Evolutionary conservation across 2,888 invertebrate species (phyloP).

Genomic region (Eurytoma adleriae): DNA sequence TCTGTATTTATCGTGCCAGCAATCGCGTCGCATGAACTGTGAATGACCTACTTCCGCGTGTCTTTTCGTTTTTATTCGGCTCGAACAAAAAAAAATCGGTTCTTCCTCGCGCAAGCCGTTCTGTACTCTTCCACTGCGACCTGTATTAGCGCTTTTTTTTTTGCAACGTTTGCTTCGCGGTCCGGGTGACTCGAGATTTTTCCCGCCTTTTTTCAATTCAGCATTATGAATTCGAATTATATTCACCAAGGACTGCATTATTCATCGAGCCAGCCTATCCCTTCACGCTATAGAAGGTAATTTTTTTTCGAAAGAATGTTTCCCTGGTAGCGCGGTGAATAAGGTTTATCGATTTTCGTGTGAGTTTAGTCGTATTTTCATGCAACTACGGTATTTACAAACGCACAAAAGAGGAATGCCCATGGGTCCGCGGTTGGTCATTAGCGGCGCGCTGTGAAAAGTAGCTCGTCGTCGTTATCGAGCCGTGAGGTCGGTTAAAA

Average conservation of each 20-base stretch:
- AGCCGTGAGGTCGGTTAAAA: neutral
- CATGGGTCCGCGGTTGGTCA: neutral
- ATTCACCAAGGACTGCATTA: neutral
- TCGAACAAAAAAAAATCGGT: neutral
- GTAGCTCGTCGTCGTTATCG: too few species aligned
- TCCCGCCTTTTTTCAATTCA: neutral
- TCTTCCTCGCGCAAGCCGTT: neutral
- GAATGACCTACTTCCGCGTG: constrained; percentile 39
- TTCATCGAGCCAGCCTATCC: neutral
- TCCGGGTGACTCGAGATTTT: neutral
- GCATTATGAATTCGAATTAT: neutral
- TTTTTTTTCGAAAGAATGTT: neutral
- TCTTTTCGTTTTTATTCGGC: neutral
- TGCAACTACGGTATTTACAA: neutral
- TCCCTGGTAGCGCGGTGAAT: neutral
- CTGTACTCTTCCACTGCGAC: neutral
- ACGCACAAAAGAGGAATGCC: neutral
- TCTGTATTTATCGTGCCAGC: constrained; percentile 27
- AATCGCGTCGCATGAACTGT: constrained; percentile 28
- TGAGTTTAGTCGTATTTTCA: neutral
- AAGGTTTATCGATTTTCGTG: neutral
- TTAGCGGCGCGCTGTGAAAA: too few species aligned
- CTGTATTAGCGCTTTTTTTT: constrained; percentile 1
- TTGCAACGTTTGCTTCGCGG: neutral
- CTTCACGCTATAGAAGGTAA: neutral